Evolutionary conservation across 2,113 vertebrate genomes (phyloP), one percentile per base, ranked within the genome.

Genomic region (Oncorhynchus nerka): DNA sequence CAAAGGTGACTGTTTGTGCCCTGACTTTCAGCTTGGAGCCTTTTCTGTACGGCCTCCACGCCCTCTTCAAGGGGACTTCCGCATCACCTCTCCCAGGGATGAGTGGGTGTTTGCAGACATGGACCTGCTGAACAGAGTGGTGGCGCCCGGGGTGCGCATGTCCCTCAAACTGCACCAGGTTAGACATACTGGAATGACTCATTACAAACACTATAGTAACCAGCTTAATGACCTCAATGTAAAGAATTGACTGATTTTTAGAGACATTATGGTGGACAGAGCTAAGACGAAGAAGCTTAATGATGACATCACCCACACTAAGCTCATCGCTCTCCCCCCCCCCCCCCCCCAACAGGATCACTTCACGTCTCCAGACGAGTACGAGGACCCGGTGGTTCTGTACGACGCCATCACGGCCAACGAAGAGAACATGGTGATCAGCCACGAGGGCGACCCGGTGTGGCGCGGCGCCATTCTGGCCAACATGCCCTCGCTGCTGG

Each of bases 61-160:
- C 96, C 3, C 93, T 97, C 45, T 97, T 97, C 85, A 97, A 97
- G 86, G 96, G 0, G 96, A 97, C 84, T 97, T 97, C 79, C 94
- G 96, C 73, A 97, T 97, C 91, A 97, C 96, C 0, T 97, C 95
- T 51, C 95, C 96, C 0, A 90, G 95, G 0, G 96, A 97, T 0
- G 96, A 97, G 81, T 97, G 96, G 96, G 96, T 97, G 87, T 97
- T 97, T 69, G 95, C 95, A 0, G 96, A 97, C 77, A 96, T 97
- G 96, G 96, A 97, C 69, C 90, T 97, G 71, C 89, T 97, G 65
- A 96, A 97, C 82, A 92, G 95, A 0, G 96, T 97, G 0, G 96
- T 97, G 82, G 96, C 96, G 0, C 96, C 96, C 0, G 96, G 96
- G n/a, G 94, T 97, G 11, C 94, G 96, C 64, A 97, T 97, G 96